Conservation (phyloP, 2,888 invertebrate genomes). For the Eustalomyia histrio region DNA sequence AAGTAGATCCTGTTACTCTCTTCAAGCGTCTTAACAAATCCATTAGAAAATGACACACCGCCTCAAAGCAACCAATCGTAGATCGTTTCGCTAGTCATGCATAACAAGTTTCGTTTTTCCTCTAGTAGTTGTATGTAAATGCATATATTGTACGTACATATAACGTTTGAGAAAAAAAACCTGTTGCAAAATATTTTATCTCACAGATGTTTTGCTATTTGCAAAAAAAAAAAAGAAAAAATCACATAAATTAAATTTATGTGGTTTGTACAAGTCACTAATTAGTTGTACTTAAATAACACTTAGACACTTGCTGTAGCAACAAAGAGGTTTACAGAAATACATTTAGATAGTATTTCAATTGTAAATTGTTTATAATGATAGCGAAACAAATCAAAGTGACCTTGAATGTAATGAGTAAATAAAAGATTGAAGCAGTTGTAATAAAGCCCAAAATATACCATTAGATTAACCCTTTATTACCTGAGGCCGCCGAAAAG, state of each 20-base stretch:
- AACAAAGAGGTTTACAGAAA: conserved; percentile 14
- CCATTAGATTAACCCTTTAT: too few relatives aligned
- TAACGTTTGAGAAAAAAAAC: conserved; percentile 33
- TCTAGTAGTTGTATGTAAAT: neutral
- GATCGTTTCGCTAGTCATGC: conserved; percentile 53
- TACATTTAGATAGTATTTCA: conserved; percentile 41
- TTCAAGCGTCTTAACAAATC: conserved; percentile 15
- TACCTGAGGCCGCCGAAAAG: too few relatives aligned
- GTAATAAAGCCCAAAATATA: neutral
- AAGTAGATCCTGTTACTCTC: neutral
- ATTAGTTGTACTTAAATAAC: conserved; percentile 39
- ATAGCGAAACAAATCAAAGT: conserved; percentile 30
- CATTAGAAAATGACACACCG: conserved; percentile 68
- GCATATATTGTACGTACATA: neutral
- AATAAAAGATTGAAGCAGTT: conserved; percentile 10
- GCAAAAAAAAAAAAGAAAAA: neutral
- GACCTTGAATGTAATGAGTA: conserved; percentile 45
- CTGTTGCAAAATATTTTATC: conserved; percentile 15
- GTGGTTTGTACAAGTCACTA: conserved; percentile 32
- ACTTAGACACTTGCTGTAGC: conserved; percentile 3
- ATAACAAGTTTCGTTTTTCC: conserved; percentile 52
- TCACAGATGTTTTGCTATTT: conserved; percentile 41
- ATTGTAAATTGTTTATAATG: conserved; percentile 28
- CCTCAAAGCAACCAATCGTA: conserved; percentile 67
- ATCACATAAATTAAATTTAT: conserved; percentile 36